phyloP scores from a whole-genome alignment of 2,113 vertebrate species.

The Trachemys scripta region DNA sequence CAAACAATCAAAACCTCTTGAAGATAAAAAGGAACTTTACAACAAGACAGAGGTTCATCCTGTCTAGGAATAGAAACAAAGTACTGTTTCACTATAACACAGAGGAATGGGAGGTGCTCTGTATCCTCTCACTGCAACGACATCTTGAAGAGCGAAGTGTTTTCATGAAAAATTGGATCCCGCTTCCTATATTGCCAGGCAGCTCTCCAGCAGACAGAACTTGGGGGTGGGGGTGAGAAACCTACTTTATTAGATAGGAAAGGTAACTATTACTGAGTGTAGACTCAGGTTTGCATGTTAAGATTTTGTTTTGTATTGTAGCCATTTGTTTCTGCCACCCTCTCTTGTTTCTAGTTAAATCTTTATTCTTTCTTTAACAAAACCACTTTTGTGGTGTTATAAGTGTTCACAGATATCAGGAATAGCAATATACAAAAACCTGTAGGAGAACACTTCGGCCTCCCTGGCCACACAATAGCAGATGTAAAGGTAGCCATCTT shows the following conservation, averaged over 20 bases:
- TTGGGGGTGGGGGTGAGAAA: background rate
- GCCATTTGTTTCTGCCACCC: too few relatives aligned
- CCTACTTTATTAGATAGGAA: background rate
- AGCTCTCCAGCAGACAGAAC: background rate
- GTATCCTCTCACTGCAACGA: background rate
- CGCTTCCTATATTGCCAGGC: background rate
- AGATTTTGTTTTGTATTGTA: background rate
- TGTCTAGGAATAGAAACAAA: background rate
- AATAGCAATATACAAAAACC: too few relatives aligned
- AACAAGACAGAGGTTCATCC: background rate
- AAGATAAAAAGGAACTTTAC: background rate
- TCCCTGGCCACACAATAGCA: too few relatives aligned
- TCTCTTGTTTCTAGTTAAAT: too few relatives aligned
- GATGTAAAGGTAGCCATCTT: too few relatives aligned
- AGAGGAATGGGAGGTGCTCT: background rate
- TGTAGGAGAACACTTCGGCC: too few relatives aligned
- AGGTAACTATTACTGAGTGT: background rate
- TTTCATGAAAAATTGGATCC: background rate
- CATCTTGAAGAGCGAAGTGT: background rate
- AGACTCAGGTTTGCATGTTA: background rate
- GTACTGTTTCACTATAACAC: background rate
- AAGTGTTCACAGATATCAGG: too few relatives aligned
- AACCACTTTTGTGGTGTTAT: too few relatives aligned
- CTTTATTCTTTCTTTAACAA: too few relatives aligned
- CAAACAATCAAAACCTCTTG: background rate